Evolutionary conservation across 1,140 invertebrate species (phyloP).

Genomic region (Dendroctonus ponderosae): DNA sequence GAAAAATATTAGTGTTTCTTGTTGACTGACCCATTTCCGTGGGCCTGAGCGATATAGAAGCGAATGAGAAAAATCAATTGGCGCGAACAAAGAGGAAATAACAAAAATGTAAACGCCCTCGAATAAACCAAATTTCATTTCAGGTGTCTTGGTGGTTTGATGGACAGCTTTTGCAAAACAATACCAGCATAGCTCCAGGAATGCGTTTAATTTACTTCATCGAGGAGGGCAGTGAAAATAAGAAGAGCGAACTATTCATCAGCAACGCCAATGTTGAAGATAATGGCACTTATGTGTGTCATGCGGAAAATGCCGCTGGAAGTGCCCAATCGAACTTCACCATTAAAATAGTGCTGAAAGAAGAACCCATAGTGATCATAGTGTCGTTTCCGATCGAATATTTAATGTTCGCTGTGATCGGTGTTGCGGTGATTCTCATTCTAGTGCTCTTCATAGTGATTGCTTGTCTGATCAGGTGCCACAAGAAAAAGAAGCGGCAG

Average conservation of each 20-base stretch:
- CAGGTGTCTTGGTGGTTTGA: slow-evolving; percentile 75
- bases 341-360: slow-evolving; percentile 68
- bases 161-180: slow-evolving; percentile 70
- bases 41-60: no score
- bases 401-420: slow-evolving; percentile 63
- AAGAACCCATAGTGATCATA: slow-evolving; percentile 65
- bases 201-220: slow-evolving; percentile 66
- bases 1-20: background rate
- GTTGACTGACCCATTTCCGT: background rate
- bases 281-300: slow-evolving; percentile 78
- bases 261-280: slow-evolving; percentile 71
- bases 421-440: slow-evolving; percentile 55
- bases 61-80: no score
- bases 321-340: slow-evolving; percentile 73
- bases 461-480: slow-evolving; percentile 61
- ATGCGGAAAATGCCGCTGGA: slow-evolving; percentile 80
- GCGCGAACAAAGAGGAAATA: no score
- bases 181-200: slow-evolving; percentile 62
- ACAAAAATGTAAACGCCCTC: background rate
- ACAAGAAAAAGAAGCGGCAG: slow-evolving; percentile 49
- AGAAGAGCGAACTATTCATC: slow-evolving; percentile 73
- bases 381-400: slow-evolving; percentile 67
- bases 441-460: slow-evolving; percentile 62
- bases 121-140: background rate
- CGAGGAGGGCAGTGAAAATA: slow-evolving; percentile 67